Conservation (phyloP, 2,113 vertebrate species). For the Campylomormyrus tamandua region DNA sequence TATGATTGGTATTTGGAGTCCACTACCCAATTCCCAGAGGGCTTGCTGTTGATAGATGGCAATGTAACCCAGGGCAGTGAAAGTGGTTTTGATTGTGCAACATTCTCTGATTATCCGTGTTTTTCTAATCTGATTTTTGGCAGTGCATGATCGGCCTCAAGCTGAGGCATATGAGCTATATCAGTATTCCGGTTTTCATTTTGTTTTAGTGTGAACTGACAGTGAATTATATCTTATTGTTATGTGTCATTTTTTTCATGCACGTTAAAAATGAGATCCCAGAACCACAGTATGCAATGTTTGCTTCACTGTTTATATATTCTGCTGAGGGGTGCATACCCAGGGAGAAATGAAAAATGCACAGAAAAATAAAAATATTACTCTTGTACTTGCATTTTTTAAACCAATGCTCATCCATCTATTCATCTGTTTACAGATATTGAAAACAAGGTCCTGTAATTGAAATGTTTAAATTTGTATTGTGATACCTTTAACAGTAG, state of each 20-base stretch:
- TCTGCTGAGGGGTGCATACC: neutral
- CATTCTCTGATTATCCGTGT: neutral
- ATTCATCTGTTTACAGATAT: neutral
- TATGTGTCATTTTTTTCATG: neutral
- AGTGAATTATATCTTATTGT: neutral
- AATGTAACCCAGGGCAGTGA: neutral
- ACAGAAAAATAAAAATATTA: neutral
- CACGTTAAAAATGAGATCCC: neutral
- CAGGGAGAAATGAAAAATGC: neutral
- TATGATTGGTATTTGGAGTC: neutral
- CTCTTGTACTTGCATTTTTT: neutral
- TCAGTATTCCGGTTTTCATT: neutral
- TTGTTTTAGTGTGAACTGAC: neutral
- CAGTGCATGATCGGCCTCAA: neutral
- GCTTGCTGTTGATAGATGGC: neutral
- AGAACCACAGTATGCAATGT: neutral
- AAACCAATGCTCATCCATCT: neutral
- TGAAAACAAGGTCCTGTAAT: neutral
- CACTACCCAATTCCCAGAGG: neutral
- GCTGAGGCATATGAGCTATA: neutral
- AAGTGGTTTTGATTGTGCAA: neutral
- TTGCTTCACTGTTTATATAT: neutral
- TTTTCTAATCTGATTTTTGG: neutral
- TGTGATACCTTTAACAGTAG: neutral
- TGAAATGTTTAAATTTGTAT: neutral